Base-by-base conservation (phyloP, 2,888 invertebrate genomes). In the Stegophylla sp. region DNA sequence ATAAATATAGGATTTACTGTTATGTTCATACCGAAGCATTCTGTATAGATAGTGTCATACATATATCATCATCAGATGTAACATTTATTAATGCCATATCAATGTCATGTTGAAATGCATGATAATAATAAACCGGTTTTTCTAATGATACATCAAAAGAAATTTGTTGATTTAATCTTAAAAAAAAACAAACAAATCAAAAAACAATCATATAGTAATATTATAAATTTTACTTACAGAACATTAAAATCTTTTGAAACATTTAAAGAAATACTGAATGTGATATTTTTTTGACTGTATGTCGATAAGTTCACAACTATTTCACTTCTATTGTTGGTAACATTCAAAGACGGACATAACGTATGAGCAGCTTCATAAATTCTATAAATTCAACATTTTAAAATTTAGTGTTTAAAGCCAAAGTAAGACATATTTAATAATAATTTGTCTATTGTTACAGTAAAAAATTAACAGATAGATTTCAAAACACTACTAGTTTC, bases 31-130 rank as follows among this genome's bases (percentile, higher is more conserved):
- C 92, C 85, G 90, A 89, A 83, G 90, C 90, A 85, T 92, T 91
- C 86, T 95, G 94, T 84, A 95, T 90, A 0, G 94, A 94, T 0
- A 94, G 90, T 0, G 92, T 90, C 87, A 93, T 91, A 85, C 95
- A 95, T 0, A 90, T 88, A 59, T 90, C 89, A 84, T 90, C 91
- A 9, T 89, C 87, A 0, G 93, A 92, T 81, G 90, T 89, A 0
- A 92, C 89, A 86, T 90, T 88, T 0, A 93, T 87, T 3, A 92
- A 88, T 0, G 92, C 91, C 85, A 82, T 89, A 86, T 84, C 87
- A 82, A 85, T 86, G 83, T 85, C 84, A 71, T 83, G 85, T 85
- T 85, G 82, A 34, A 88, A 86, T 5, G 89, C 87, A 84, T 92
- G 91, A 61, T 87, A 87, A 84, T 88, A 89, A 88, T 91, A 90